These are phyloP conservation scores for Drosophila sp. DNA, from an alignment of 1,140 invertebrate species.

Conservation along the genomic window DNA sequence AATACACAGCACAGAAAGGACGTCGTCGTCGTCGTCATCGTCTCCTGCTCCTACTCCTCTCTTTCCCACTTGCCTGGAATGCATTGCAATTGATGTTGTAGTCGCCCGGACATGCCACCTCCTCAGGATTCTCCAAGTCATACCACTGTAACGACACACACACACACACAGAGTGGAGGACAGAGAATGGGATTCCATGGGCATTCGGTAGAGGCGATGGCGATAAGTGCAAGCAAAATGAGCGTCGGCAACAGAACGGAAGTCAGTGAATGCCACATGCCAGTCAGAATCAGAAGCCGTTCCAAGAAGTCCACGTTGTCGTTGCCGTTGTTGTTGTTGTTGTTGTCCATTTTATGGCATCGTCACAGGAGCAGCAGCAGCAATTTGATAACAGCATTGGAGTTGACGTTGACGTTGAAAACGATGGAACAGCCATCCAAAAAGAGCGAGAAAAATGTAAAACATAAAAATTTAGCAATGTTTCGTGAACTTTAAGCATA, in stretches of 20 bases:
- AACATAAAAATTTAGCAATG: conserved; percentile 37
- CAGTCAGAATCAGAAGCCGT: conserved; percentile 68
- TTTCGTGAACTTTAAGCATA: neutral
- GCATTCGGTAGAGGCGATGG: conserved; percentile 52
- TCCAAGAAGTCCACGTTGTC: conserved; percentile 57
- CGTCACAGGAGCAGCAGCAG: conserved; percentile 55
- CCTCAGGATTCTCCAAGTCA: conserved; percentile 91
- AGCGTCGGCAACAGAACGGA: conserved; percentile 68
- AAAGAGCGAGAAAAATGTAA: conserved; percentile 39
- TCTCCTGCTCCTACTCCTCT: neutral
- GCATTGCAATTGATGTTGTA: conserved; percentile 86
- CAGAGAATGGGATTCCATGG: conserved; percentile 48
- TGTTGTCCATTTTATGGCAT: conserved; percentile 70
- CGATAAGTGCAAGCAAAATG: conserved; percentile 80
- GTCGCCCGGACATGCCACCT: conserved; percentile 86
- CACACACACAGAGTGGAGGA: conserved; percentile 12
- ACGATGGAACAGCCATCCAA: conserved; percentile 29
- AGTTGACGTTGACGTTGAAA: conserved; percentile 71
- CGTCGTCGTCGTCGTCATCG: neutral
- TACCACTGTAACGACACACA: conserved; percentile 87
- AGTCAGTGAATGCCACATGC: conserved; percentile 77
- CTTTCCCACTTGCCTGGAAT: conserved; percentile 82
- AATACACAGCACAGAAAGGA: conserved; percentile 53
- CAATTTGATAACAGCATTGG: conserved; percentile 71
- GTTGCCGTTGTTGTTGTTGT: conserved; percentile 44